Conservation (phyloP, 2,888 invertebrate species). For the Polyploca ridens region DNA sequence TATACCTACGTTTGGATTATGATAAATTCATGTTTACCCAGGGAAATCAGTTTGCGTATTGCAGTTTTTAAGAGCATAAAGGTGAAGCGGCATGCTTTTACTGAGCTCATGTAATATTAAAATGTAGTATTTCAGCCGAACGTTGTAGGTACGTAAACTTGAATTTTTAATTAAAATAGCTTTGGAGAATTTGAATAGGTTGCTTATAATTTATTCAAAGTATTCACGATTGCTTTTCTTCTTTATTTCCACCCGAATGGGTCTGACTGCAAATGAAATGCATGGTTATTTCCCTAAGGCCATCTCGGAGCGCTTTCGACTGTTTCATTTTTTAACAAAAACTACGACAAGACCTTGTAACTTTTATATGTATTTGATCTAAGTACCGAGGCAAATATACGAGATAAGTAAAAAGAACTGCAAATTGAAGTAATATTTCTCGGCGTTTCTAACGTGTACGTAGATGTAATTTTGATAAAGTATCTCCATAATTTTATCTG, state of each 20-base stretch:
- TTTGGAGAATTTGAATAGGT: constrained; percentile 13
- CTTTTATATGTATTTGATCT: background rate
- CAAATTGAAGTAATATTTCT: background rate
- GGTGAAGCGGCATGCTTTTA: constrained; percentile 18
- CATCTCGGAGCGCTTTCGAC: background rate
- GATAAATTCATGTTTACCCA: constrained; percentile 50
- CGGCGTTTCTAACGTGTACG: background rate
- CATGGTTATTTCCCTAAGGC: constrained; percentile 4
- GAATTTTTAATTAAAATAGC: constrained; percentile 18
- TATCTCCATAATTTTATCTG: background rate
- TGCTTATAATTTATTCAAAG: background rate
- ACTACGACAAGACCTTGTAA: background rate
- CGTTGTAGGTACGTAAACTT: constrained; percentile 22
- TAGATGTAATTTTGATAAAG: background rate
- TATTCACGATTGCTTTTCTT: background rate
- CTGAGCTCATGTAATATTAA: constrained; percentile 38
- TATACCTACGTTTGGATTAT: too few species aligned
- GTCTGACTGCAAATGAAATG: background rate
- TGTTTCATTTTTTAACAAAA: background rate
- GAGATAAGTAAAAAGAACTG: background rate
- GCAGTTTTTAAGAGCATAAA: constrained; percentile 10
- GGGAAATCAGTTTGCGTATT: constrained; percentile 45
- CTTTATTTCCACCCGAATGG: background rate
- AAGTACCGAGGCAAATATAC: background rate
- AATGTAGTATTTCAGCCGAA: constrained; percentile 23